Evolutionary conservation across 2,888 invertebrate genomes (phyloP), one percentile per base, ranked within the genome.

Genomic region (Brachylomia viminalis): DNA sequence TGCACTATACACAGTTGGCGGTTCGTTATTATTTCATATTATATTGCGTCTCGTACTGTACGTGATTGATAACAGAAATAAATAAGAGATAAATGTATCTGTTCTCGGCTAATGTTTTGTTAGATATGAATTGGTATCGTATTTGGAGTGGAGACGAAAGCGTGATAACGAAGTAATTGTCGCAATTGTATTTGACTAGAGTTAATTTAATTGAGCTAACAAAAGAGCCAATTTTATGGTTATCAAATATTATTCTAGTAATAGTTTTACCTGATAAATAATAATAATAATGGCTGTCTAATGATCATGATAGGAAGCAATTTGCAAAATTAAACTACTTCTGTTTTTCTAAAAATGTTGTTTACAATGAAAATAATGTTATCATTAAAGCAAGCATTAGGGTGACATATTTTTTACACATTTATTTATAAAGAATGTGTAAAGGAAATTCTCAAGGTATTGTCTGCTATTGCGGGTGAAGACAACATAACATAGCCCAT

Each of bases 81-180:
- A 86, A 83, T 73, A 82, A 20, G 27, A 82, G 83, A 82, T 85
- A 85, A 82, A 77, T 61, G 58, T 52, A 71, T 45, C 67, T 61
- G 45, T 66, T 77, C 76, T 71, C 67, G 20, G 45, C 59, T 23
- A 62, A 70, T 54, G 42, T 33, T 69, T 52, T 72, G 27, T 52
- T 66, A 58, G 75, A 79, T 75, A 84, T 49, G 47, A 62, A 56
- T 30, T n/a, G 13, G 42, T 77, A 66, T 81, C 65, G 23, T 61
- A 58, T 70, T 73, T 78, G 27, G 45, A 79, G 64, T 59, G 38
- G 54, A 47, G 42, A n/a, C 68, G 7, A 70, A 61, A 59, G 62
- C n/a, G 47, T 15, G 81, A 83, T 84, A 83, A 80, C 58, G 54
- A 38, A 20, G 15, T 45, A 23, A 33, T 56, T 69, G 66, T 73